Evolutionary conservation across 2,797 vertebrate genomes (phyloP).

Genomic region (Varecia variegata): DNA sequence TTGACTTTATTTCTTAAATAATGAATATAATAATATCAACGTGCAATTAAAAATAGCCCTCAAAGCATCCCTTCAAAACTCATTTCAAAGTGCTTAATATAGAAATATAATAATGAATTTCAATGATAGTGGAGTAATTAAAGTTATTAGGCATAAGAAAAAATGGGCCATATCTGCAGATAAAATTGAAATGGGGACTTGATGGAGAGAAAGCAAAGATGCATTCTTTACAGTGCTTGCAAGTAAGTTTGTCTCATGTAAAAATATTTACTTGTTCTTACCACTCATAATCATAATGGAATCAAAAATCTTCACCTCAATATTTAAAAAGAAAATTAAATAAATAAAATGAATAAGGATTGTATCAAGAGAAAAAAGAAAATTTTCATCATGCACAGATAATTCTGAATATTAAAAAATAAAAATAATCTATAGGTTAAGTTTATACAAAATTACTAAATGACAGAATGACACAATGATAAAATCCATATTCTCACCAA

Average conservation of each 20-base stretch:
- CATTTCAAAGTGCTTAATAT: slow-evolving; percentile 38
- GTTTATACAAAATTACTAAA: not conserved
- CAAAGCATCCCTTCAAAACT: not conserved
- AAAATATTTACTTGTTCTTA: slow-evolving; percentile 9
- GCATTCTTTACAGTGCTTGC: not conserved
- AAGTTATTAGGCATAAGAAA: slow-evolving; percentile 35
- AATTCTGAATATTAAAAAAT: not conserved
- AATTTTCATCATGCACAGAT: not conserved
- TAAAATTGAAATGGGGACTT: not conserved
- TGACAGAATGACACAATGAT: not conserved
- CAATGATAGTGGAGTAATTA: slow-evolving; percentile 45
- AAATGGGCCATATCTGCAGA: not conserved
- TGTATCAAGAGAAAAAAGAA: not conserved
- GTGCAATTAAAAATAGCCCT: slow-evolving; percentile 32
- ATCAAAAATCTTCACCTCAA: not conserved
- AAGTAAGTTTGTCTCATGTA: not conserved
- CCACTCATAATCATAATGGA: not conserved
- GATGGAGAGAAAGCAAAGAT: not conserved
- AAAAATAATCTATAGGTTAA: not conserved
- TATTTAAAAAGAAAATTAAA: not conserved
- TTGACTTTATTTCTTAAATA: slow-evolving; percentile 27
- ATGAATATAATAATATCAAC: slow-evolving; percentile 20
- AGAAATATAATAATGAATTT: slow-evolving; percentile 49
- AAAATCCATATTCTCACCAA: not conserved
- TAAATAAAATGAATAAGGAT: not conserved